Evolutionary conservation across 2,888 invertebrate genomes (phyloP), one percentile per base, ranked within the genome.

Genomic region (Diplolepis rosae): DNA sequence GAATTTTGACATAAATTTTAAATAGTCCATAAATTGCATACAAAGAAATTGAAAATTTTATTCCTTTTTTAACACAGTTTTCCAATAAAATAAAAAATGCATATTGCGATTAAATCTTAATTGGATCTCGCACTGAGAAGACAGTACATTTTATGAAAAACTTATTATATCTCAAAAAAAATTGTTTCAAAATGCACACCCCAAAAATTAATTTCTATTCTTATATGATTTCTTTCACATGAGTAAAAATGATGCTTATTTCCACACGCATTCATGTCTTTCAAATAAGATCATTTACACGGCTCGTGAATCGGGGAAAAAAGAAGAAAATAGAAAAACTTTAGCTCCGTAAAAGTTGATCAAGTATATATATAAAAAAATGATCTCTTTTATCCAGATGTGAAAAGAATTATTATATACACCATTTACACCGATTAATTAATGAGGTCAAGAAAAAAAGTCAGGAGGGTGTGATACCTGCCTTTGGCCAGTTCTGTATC

Each of bases 401-500:
- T 18, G 11, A 32, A 54, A 54, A 54, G 11, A 54, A 54, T 32
- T n/a, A 15, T 18, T 32, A 32, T 54, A 11, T 54, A 54, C 32
- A 54, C 11, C 48, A 54, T 54, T 30, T 54, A 54, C 32, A 54
- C 32, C 18, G 30, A 4, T 18, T 30, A 52, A 22, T 54, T 54
- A 11, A 54, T 18, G 3, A 18, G 52, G 52, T 61, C 61, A 42
- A 42, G n/a, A 27, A 35, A 5, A 61, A 61, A 61, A 18, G 32
- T 72, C 70, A 74, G 48, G 61, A 75, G 80, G 72, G 79, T 81
- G 81, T 79, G 89, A 89, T 89, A 89, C 89, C 89, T 89, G 89
- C 89, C 89, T 87, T 87, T 87, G 89, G 89, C 89, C 87, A 88
- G 85, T 88, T 89, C 89, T 89, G 88, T 88, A 84, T 85, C 81